Conservation (phyloP, 2,113 vertebrate genomes). For the Nothoprocta perdicaria region DNA sequence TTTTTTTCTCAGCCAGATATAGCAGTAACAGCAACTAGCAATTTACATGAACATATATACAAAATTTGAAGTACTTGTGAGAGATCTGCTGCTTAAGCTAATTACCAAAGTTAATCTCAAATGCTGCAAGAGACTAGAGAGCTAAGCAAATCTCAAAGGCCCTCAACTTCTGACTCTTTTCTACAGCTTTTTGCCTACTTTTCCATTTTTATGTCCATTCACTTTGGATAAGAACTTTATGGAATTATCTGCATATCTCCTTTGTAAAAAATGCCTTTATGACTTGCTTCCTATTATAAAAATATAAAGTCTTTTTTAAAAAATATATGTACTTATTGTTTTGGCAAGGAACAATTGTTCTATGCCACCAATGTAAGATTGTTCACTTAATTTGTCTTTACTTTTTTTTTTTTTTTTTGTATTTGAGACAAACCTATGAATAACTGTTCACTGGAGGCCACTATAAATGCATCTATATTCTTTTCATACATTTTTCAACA, state of each 20-base stretch:
- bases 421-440: background rate
- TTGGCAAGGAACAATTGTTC: background rate
- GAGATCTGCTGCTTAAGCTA: slow-evolving; percentile 25
- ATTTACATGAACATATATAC: background rate
- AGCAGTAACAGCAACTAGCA: slow-evolving; percentile 3
- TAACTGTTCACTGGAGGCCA: background rate
- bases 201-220: background rate
- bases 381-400: background rate
- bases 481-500: background rate
- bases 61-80: slow-evolving; percentile 9
- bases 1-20: background rate
- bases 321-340: background rate
- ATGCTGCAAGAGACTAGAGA: background rate
- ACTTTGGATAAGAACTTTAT: background rate
- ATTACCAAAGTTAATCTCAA: slow-evolving; percentile 36
- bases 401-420: background rate
- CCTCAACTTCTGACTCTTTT: slow-evolving; percentile 21
- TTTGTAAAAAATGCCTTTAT: background rate
- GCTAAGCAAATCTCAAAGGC: slow-evolving; percentile 17
- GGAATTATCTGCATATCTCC: background rate
- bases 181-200: background rate
- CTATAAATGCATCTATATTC: background rate
- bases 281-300: background rate
- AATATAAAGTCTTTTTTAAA: background rate
- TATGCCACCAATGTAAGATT: background rate